These are phyloP conservation scores for Peromyscus californicus DNA, from an alignment of 2,113 vertebrate species.

Conservation along the genomic window DNA sequence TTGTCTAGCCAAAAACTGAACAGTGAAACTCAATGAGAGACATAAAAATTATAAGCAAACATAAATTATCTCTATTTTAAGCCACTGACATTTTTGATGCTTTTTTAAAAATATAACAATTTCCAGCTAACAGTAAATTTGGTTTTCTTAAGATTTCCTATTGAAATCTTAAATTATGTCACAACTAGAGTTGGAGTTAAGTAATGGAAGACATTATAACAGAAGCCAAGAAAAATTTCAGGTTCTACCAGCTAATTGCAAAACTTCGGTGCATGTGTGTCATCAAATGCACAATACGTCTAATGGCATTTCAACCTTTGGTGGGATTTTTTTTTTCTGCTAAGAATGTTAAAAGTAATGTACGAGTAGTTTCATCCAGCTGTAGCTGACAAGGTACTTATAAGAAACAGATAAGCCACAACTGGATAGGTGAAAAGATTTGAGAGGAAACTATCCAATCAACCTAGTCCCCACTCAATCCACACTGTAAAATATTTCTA, in stretches of 20 bases:
- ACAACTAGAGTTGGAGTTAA: background rate
- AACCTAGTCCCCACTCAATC: too few species aligned
- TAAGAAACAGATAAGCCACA: background rate
- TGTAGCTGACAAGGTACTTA: background rate
- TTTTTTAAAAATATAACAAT: background rate
- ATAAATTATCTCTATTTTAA: background rate
- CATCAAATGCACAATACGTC: background rate
- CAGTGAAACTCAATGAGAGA: background rate
- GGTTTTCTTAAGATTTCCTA: background rate
- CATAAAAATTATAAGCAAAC: background rate
- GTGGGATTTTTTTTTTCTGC: background rate
- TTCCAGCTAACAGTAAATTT: background rate
- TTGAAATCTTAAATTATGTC: background rate
- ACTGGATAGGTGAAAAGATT: background rate
- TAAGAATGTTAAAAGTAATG: background rate
- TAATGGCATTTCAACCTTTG: background rate
- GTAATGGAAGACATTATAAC: background rate
- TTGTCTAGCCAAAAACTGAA: background rate
- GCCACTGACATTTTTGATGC: background rate
- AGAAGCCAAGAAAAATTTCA: background rate
- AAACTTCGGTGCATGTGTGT: background rate
- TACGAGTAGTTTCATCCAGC: background rate
- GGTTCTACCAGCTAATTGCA: background rate
- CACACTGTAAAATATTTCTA: background rate
- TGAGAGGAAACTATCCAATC: background rate